Conservation (phyloP, 2,888 invertebrate species). For the Teleogryllus oceanicus region DNA sequence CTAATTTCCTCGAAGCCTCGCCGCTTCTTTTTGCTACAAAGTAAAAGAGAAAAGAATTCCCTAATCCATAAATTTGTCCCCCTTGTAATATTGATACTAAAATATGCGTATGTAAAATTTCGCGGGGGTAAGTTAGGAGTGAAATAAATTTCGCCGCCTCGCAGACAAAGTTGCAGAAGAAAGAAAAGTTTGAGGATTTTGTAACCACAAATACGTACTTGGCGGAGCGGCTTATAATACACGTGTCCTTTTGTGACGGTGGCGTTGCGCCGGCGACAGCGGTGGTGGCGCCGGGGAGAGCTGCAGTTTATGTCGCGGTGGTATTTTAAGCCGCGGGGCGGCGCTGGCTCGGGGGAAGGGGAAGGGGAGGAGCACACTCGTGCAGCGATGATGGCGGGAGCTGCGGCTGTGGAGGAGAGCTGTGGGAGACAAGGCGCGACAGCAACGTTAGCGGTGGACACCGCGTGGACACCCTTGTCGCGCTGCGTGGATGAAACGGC, state of each 20-base stretch:
- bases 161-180: slow-evolving; percentile 1
- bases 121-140: slow-evolving; percentile 1
- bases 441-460: too few species aligned
- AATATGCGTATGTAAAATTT: slow-evolving; percentile 18
- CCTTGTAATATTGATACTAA: slow-evolving; percentile 18
- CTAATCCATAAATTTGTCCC: slow-evolving; percentile 9
- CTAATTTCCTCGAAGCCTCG: slow-evolving; percentile 5
- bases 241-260: background rate
- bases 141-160: slow-evolving; percentile 1
- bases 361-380: too few species aligned
- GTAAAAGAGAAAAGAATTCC: background rate
- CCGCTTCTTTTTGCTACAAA: background rate
- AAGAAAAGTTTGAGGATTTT: background rate
- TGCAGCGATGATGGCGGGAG: too few species aligned
- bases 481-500: too few species aligned
- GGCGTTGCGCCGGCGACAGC: background rate
- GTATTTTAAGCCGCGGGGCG: background rate
- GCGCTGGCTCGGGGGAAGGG: too few species aligned
- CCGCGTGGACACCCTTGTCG: too few species aligned
- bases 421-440: too few species aligned
- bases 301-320: slow-evolving; percentile 1
- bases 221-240: background rate
- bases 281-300: background rate
- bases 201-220: slow-evolving; percentile 6
- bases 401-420: too few species aligned